Conservation (phyloP, 1,140 invertebrate species). For the Drosophila navojoa region DNA sequence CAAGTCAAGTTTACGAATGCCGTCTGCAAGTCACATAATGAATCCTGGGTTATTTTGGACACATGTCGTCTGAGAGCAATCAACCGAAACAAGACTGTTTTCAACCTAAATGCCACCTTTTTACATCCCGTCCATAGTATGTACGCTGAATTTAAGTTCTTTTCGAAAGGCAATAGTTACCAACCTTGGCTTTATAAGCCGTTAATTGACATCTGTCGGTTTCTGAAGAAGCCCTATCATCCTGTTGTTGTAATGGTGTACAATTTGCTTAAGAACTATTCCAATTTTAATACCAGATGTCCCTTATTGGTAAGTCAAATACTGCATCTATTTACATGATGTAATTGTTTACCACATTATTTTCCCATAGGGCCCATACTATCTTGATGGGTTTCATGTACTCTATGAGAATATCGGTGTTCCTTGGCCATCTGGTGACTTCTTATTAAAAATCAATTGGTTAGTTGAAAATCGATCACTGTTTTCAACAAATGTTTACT, state of each 20-base stretch:
- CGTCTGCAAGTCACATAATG: constrained; percentile 3
- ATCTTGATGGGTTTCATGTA: background rate
- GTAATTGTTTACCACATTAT: too few relatives aligned
- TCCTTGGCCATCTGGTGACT: too few relatives aligned
- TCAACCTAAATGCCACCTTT: too few relatives aligned
- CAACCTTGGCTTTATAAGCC: constrained; percentile 17
- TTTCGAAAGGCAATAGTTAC: too few relatives aligned
- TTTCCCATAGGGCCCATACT: constrained; percentile 9
- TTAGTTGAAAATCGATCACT: too few relatives aligned
- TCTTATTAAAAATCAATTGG: too few relatives aligned
- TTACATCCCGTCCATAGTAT: too few relatives aligned
- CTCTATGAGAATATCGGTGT: too few relatives aligned
- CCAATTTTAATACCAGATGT: constrained; percentile 15
- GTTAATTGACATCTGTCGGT: constrained; percentile 14
- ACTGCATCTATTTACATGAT: background rate
- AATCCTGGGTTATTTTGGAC: constrained; percentile 10
- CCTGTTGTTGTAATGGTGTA: constrained; percentile 5
- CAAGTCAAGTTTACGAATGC: background rate
- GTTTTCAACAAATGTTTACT: too few relatives aligned
- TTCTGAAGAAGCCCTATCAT: constrained; percentile 9
- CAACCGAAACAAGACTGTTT: constrained; percentile 12
- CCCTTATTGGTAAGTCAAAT: constrained; percentile 22
- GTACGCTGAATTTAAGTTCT: too few relatives aligned
- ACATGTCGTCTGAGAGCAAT: constrained; percentile 18
- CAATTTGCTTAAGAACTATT: constrained; percentile 6